Evolutionary conservation across 1,140 invertebrate genomes (phyloP).

Genomic region (Drosophila aff.): DNA sequence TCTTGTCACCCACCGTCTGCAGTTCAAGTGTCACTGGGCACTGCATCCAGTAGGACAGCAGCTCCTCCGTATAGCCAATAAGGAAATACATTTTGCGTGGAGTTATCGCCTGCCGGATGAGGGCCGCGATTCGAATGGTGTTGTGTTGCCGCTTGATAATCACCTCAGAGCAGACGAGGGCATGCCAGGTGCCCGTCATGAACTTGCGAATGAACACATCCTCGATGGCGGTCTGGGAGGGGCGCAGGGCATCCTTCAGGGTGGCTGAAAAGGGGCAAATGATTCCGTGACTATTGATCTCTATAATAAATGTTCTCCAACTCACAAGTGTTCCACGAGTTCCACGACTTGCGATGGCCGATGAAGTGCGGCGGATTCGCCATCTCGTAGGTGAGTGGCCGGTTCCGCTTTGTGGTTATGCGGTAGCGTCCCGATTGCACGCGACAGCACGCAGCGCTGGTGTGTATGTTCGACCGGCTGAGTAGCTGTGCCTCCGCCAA

Average conservation of each 20-base stretch:
- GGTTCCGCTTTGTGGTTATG: constrained; percentile 90
- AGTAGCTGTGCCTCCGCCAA: constrained; percentile 39
- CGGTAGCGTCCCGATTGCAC: constrained; percentile 92
- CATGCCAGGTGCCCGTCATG: constrained; percentile 95
- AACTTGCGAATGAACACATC: constrained; percentile 97
- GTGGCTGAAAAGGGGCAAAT: constrained; percentile 87
- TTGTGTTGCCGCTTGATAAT: constrained; percentile 98
- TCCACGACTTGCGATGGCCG: constrained; percentile 95
- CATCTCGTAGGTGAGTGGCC: constrained; percentile 97
- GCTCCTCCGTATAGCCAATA: constrained; percentile 96
- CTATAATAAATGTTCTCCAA: constrained; percentile 18
- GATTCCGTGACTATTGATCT: neutral
- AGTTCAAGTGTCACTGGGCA: constrained; percentile 97
- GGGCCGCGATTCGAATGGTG: constrained; percentile 93
- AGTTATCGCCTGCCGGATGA: constrained; percentile 88
- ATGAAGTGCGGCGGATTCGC: constrained; percentile 94
- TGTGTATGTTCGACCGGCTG: constrained; percentile 86
- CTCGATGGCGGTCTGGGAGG: constrained; percentile 94
- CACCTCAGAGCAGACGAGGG: constrained; percentile 93
- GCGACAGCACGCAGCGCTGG: constrained; percentile 87
- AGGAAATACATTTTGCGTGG: constrained; percentile 96
- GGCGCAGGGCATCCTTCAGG: constrained; percentile 89
- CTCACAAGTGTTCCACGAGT: constrained; percentile 97
- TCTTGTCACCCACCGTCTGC: constrained; percentile 91
- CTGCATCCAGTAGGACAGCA: constrained; percentile 95